Conservation (phyloP, 2,113 vertebrate genomes). For the Rhineura floridana region DNA sequence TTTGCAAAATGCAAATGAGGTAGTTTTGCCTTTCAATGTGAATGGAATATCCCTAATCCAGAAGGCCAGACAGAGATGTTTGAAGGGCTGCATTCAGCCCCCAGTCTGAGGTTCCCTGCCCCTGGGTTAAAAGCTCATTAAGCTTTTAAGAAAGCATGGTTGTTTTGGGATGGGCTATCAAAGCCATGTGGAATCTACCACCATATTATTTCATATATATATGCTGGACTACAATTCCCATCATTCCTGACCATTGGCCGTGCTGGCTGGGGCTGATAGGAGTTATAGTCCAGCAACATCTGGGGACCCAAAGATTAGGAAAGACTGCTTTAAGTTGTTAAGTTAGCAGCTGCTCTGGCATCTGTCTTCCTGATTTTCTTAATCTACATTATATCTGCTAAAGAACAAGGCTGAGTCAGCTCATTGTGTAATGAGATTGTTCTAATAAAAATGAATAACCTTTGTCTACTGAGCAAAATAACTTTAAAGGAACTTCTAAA, state of each 20-base stretch:
- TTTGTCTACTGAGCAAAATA: conserved; percentile 46
- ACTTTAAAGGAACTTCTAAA: conserved; percentile 42
- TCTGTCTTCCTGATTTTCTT: conserved; percentile 58
- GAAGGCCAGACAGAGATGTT: not conserved
- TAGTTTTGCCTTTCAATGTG: too few species aligned
- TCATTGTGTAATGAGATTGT: conserved; percentile 56
- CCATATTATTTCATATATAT: too few species aligned
- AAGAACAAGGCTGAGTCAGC: conserved; percentile 58
- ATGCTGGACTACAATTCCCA: too few species aligned
- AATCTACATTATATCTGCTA: conserved; percentile 40
- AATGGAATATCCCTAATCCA: not conserved
- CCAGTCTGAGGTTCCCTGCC: too few species aligned
- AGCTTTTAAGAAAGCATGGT: not conserved
- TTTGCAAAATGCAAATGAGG: too few species aligned
- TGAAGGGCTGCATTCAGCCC: not conserved
- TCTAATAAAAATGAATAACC: conserved; percentile 62
- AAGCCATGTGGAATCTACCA: not conserved
- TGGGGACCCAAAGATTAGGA: too few species aligned
- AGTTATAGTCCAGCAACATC: too few species aligned
- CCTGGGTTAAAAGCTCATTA: not conserved
- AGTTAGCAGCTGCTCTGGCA: conserved; percentile 41
- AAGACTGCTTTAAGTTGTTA: too few species aligned
- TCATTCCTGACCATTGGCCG: too few species aligned
- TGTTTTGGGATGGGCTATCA: not conserved
- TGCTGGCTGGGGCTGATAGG: too few species aligned